Conservation (phyloP, 2,113 vertebrate species). For the Capra hircus region DNA sequence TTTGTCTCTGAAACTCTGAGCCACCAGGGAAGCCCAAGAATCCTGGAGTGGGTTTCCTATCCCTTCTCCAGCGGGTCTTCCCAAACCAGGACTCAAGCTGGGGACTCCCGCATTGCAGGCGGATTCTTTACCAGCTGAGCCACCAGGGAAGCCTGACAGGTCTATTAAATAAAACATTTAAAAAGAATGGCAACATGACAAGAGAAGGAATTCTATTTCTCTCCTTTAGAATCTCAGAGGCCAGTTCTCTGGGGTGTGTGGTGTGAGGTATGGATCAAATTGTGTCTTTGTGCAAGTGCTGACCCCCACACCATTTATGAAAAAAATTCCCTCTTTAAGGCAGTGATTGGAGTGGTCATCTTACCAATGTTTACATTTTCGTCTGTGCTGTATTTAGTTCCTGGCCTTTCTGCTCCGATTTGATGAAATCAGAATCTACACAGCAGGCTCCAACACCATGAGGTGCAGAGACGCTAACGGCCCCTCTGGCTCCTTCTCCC, state of each 20-base stretch:
- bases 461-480: rapidly evolving
- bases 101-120: rapidly evolving
- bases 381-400: too few relatives aligned
- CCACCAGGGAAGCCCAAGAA: not conserved
- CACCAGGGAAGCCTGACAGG: not conserved
- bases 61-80: not conserved
- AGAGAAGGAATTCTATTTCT: not conserved
- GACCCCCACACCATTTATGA: not conserved
- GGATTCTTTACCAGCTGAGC: not conserved
- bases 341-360: not conserved
- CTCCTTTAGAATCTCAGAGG: not conserved
- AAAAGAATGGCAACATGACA: not conserved
- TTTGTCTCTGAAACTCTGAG: not conserved
- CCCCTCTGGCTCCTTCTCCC: rapidly evolving
- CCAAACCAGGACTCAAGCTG: not conserved
- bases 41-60: rapidly evolving
- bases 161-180: not conserved
- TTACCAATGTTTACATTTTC: rapidly evolving
- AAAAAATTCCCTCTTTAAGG: not conserved
- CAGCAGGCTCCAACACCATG: rapidly evolving
- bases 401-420: not conserved
- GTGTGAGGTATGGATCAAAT: not conserved
- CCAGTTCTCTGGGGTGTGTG: not conserved
- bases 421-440: rapidly evolving
- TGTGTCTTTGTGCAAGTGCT: not conserved